A percentile compares a stretch with the other conserved stretches of the same genome.
These are phyloP conservation scores for Apteryx owenii DNA, from an alignment of 2,113 vertebrate species.

Conservation along the genomic window DNA sequence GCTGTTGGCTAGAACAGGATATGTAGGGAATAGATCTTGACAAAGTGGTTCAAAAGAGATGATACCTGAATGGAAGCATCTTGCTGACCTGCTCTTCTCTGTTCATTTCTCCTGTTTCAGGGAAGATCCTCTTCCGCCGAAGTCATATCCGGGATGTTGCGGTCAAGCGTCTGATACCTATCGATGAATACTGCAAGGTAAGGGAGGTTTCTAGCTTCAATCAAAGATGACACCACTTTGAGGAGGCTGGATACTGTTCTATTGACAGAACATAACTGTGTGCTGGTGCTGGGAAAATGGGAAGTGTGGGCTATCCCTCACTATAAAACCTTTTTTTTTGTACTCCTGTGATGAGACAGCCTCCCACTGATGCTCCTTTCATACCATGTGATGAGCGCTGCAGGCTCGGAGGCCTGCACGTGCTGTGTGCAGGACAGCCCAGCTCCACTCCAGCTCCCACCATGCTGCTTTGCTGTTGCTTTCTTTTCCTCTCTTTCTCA, in stretches of 20 bases:
- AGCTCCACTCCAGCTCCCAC: not conserved
- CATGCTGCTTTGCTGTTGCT: not conserved
- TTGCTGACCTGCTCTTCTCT: not conserved
- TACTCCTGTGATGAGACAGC: not conserved
- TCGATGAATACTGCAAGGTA: conserved; percentile 98
- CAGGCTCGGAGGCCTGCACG: not conserved
- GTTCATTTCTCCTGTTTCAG: conserved; percentile 69
- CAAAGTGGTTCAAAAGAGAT: not conserved
- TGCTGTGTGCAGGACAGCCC: not conserved
- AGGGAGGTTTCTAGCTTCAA: conserved; percentile 30
- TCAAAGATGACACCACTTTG: not conserved
- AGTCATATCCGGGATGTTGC: conserved; percentile 98
- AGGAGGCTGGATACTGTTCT: rapidly evolving
- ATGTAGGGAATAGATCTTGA: not conserved
- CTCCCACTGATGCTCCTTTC: not conserved
- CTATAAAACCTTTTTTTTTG: not conserved
- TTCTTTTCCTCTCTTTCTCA: not conserved
- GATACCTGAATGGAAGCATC: not conserved
- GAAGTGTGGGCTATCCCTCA: rapidly evolving
- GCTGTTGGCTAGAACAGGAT: not conserved
- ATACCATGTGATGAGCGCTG: rapidly evolving
- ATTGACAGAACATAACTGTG: rapidly evolving
- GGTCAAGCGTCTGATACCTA: conserved; percentile 94
- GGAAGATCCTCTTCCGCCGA: conserved; percentile 97
- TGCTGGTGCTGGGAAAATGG: not conserved